Conservation (phyloP, 2,113 vertebrate genomes). For the Rynchops niger region DNA sequence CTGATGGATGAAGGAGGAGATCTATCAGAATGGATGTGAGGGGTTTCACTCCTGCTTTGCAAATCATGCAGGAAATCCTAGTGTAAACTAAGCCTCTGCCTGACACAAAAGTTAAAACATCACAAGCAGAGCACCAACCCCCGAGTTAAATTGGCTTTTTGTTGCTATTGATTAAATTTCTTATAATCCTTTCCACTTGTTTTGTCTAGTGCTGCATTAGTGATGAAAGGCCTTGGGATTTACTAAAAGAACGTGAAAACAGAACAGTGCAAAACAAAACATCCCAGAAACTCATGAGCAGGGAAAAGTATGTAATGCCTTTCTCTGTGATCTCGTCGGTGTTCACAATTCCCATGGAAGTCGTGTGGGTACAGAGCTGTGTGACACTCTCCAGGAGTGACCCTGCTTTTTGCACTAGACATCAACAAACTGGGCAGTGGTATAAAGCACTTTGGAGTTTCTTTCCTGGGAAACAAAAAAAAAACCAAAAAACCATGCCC, state of each 20-base stretch:
- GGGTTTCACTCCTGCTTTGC: background rate
- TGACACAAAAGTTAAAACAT: constrained; percentile 10
- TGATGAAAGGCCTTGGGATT: constrained; percentile 32
- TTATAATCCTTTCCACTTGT: constrained; percentile 23
- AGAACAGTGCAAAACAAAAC: constrained; percentile 7
- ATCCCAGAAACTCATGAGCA: background rate
- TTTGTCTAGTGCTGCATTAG: constrained; percentile 40
- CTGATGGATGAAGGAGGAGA: constrained; percentile 8
- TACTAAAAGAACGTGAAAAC: constrained; percentile 11
- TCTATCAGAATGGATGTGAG: background rate
- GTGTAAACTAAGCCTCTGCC: background rate
- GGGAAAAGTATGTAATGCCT: background rate
- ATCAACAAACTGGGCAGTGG: background rate
- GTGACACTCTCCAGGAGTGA: background rate
- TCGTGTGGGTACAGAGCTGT: background rate
- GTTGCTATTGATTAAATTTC: constrained; percentile 37
- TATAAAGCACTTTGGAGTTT: background rate
- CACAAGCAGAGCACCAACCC: background rate
- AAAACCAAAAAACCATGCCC: no score
- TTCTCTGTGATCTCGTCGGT: background rate
- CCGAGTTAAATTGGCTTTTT: background rate
- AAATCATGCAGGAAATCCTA: constrained; percentile 29
- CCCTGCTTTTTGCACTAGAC: rapidly evolving
- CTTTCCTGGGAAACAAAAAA: background rate
- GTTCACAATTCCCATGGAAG: background rate